Evolutionary conservation across 2,113 vertebrate genomes (phyloP).

Genomic region (Cololabis saira): DNA sequence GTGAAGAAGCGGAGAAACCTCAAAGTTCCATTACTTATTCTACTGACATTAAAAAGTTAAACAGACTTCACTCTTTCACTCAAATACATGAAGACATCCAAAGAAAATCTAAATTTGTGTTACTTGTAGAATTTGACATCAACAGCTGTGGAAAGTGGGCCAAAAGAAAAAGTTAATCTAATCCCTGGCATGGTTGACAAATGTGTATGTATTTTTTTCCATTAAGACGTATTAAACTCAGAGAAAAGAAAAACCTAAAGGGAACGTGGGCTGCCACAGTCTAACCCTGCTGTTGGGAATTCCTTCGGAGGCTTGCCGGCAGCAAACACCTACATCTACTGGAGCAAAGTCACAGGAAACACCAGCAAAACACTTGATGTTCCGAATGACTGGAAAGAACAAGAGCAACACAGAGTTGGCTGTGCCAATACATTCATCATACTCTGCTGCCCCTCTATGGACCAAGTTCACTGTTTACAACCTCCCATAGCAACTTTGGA

Average conservation of each 20-base stretch:
- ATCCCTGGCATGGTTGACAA: no score
- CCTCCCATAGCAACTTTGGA: constrained; percentile 52
- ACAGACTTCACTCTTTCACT: no score
- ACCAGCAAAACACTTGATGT: constrained; percentile 66
- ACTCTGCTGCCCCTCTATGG: constrained; percentile 39
- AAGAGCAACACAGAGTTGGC: constrained; percentile 71
- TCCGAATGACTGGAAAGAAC: constrained; percentile 75
- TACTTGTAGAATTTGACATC: no score
- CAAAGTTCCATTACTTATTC: constrained; percentile 11
- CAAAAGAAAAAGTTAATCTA: no score
- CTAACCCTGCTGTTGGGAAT: constrained; percentile 55
- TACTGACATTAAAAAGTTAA: no score
- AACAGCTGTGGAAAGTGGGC: no score
- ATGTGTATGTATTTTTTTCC: constrained; percentile 20
- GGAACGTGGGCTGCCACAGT: constrained; percentile 13
- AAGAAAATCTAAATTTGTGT: no score
- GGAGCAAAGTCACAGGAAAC: constrained; percentile 74
- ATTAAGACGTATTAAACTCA: constrained; percentile 33
- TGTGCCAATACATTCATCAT: constrained; percentile 80
- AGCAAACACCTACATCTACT: constrained; percentile 47
- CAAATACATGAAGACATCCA: no score
- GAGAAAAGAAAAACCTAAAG: constrained; percentile 25
- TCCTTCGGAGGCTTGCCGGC: constrained; percentile 39
- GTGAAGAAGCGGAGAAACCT: background rate
- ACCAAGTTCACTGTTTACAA: constrained; percentile 57